phyloP scores from a whole-genome alignment of 2,797 vertebrate genomes.

The Telmatherina bonti region DNA sequence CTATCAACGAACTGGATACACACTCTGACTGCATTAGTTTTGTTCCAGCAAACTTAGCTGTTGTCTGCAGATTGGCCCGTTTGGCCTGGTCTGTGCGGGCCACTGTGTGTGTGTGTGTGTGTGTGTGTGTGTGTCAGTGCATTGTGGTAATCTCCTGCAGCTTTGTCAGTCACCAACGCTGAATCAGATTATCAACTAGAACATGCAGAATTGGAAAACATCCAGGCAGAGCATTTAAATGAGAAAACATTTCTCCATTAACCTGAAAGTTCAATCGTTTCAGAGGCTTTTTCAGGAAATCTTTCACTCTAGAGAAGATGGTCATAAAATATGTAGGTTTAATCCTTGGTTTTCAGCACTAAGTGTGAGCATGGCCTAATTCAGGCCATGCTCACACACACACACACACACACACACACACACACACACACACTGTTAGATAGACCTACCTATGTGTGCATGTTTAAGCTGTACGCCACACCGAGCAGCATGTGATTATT shows the following conservation, averaged over 20 bases:
- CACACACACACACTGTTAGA: neutral
- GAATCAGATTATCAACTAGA: slow-evolving; percentile 71
- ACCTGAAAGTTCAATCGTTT: slow-evolving; percentile 44
- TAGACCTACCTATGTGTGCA: slow-evolving; percentile 7
- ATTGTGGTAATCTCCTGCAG: slow-evolving; percentile 66
- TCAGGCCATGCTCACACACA: slow-evolving; percentile 6
- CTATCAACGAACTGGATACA: no score
- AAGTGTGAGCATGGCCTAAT: no score
- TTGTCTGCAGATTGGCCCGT: neutral
- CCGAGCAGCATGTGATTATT: neutral
- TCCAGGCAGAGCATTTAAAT: slow-evolving; percentile 61
- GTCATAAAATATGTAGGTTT: slow-evolving; percentile 4
- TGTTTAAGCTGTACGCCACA: no score
- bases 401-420: neutral
- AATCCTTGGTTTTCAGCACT: slow-evolving; percentile 11
- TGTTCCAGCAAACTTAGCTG: neutral
- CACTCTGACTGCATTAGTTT: neutral
- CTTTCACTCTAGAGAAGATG: neutral
- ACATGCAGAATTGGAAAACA: slow-evolving; percentile 59
- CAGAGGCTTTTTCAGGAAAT: slow-evolving; percentile 34
- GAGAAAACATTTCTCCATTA: slow-evolving; percentile 46
- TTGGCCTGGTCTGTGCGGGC: neutral
- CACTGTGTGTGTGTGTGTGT: slow-evolving; percentile 38
- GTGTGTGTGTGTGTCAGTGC: no score
- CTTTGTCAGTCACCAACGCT: slow-evolving; percentile 58